A percentile compares a stretch with the other conserved stretches of the same genome.
phyloP scores from a whole-genome alignment of 23 tunicate species.

The Diplosoma virens region DNA sequence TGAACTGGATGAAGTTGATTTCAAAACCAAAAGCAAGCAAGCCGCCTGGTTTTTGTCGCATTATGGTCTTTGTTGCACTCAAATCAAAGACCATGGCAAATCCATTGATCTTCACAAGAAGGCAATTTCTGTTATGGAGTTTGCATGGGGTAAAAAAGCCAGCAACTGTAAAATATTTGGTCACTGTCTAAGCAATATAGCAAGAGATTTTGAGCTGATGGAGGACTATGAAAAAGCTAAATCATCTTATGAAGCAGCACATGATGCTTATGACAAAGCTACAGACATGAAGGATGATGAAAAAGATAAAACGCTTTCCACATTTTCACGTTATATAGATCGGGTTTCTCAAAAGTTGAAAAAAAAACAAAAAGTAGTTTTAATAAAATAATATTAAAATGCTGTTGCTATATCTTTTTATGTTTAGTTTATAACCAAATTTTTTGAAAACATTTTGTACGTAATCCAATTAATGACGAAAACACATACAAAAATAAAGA shows the following conservation, averaged over 20 bases:
- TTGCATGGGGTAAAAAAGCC: neutral
- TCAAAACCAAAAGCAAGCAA: neutral
- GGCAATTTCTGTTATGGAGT: neutral
- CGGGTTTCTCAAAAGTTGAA: neutral
- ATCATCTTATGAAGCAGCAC: neutral
- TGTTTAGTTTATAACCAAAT: no score
- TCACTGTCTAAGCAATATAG: neutral
- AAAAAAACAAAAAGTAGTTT: no score
- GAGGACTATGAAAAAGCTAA: neutral
- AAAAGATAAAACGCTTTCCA: neutral
- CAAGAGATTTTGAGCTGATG: neutral
- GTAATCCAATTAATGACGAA: no score
- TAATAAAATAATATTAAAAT: no score
- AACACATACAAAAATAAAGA: no score
- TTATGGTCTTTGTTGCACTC: slow-evolving; percentile 1
- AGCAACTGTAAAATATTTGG: neutral
- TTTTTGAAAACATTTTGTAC: no score
- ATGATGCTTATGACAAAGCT: neutral
- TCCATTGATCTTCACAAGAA: neutral
- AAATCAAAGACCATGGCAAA: neutral
- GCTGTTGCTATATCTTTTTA: no score
- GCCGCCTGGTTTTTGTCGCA: neutral
- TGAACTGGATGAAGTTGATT: neutral
- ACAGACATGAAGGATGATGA: neutral
- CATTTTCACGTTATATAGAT: neutral